A percentile compares a stretch with the other conserved stretches of the same genome.
Evolutionary conservation across 2,113 vertebrate species (phyloP).

Genomic region (Microtus oregoni): DNA sequence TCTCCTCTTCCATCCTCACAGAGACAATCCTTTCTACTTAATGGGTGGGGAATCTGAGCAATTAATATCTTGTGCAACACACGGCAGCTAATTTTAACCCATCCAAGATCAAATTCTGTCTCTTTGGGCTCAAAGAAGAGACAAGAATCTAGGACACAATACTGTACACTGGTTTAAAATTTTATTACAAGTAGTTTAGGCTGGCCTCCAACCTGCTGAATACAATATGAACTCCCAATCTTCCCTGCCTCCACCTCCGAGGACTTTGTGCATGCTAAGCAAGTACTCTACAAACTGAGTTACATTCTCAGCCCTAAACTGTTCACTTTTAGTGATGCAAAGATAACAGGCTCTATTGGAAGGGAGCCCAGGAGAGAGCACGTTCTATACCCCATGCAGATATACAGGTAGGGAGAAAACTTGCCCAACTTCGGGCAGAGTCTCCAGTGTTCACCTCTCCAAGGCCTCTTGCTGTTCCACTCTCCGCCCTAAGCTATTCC

Average conservation of each 20-base stretch:
- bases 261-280: neutral
- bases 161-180: neutral
- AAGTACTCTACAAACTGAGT: neutral
- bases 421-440: neutral
- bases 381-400: neutral
- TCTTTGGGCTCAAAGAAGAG: neutral
- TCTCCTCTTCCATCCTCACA: neutral
- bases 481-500: conserved; percentile 64
- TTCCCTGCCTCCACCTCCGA: neutral
- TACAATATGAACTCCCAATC: neutral
- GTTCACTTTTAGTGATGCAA: neutral
- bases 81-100: neutral
- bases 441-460: conserved; percentile 1
- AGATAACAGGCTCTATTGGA: neutral
- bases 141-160: neutral
- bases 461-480: neutral
- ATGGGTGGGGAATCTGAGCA: neutral
- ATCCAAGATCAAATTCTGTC: neutral
- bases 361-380: neutral
- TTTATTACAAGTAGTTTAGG: neutral
- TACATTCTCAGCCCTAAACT: neutral
- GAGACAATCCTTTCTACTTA: neutral
- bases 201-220: neutral
- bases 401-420: neutral
- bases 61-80: neutral